Percentiles rank a stretch among this genome's conserved stretches.
Conservation (phyloP, 2,797 vertebrate genomes). For the Adrianichthys oophorus region DNA sequence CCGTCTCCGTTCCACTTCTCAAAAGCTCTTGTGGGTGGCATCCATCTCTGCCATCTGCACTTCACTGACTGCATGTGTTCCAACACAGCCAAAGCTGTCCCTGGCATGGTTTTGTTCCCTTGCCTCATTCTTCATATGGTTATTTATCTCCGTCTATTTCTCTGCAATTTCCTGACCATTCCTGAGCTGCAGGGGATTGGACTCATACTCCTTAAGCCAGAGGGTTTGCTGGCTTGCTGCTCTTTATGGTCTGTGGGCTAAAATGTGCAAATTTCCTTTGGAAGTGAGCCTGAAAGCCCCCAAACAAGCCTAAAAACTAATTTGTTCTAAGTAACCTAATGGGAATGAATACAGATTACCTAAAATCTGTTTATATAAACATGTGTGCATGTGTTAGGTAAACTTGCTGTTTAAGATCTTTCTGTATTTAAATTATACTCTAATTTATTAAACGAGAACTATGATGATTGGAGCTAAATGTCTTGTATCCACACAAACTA, state of each 20-base stretch:
- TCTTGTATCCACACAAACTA: too few relatives aligned
- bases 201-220: constrained; percentile 56
- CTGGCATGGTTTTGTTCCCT: constrained; percentile 42
- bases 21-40: constrained; percentile 59
- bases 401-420: too few relatives aligned
- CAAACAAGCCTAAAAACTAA: constrained; percentile 31
- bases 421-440: too few relatives aligned
- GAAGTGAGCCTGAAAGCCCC: constrained; percentile 43
- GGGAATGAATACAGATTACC: constrained; percentile 42
- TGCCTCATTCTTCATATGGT: constrained; percentile 49
- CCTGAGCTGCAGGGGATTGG: constrained; percentile 51
- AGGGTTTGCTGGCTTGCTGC: constrained; percentile 43
- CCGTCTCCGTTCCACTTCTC: constrained; percentile 40
- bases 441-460: too few relatives aligned
- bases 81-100: constrained; percentile 45
- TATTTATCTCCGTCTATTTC: constrained; percentile 64
- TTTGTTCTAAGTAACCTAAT: constrained; percentile 41
- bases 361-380: constrained; percentile 32
- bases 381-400: background rate
- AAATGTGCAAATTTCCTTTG: constrained; percentile 50
- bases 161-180: constrained; percentile 53
- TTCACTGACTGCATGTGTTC: constrained; percentile 44
- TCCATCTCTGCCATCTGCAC: constrained; percentile 67
- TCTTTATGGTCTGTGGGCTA: constrained; percentile 39
- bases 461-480: too few relatives aligned